A percentile compares a stretch with the other conserved stretches of the same genome.
Evolutionary conservation across 2,888 invertebrate species (phyloP).

Genomic region (Temnothorax ravouxi): DNA sequence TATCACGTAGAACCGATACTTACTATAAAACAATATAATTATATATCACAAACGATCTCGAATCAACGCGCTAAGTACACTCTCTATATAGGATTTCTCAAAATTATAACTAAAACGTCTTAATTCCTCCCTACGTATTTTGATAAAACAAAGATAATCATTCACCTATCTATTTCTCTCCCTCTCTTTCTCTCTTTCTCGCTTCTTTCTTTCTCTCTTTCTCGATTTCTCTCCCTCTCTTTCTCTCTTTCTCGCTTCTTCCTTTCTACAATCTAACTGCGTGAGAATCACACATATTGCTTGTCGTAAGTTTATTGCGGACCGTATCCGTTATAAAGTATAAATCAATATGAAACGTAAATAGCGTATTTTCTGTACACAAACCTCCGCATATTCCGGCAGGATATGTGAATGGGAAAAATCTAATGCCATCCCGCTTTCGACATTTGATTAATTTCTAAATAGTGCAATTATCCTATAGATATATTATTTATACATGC

Average conservation of each 20-base stretch:
- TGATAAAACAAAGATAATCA: conserved; percentile 28
- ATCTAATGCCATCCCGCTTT: conserved; percentile 14
- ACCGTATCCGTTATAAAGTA: conserved; percentile 11
- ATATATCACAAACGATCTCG: conserved; percentile 42
- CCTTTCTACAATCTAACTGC: conserved; percentile 41
- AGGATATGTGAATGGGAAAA: conserved; percentile 46
- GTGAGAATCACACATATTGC: conserved; percentile 48
- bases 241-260: neutral
- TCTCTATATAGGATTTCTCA: conserved; percentile 1
- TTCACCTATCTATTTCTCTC: neutral
- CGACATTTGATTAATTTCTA: conserved; percentile 26
- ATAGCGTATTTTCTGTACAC: conserved; percentile 33
- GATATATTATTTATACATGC: conserved; percentile 22
- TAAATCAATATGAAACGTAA: conserved; percentile 43
- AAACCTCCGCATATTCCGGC: conserved; percentile 34
- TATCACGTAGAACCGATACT: conserved; percentile 2
- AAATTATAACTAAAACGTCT: conserved; percentile 30
- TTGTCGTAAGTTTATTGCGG: conserved; percentile 51
- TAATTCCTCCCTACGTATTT: neutral
- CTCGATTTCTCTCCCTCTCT: neutral
- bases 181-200: neutral
- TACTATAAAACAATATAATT: conserved; percentile 34
- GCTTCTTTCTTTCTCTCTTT: neutral
- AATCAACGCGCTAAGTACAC: conserved; percentile 50
- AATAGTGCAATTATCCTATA: conserved; percentile 31